Evolutionary conservation across 2,888 invertebrate genomes (phyloP).

Genomic region (Synergus laeviventris): DNA sequence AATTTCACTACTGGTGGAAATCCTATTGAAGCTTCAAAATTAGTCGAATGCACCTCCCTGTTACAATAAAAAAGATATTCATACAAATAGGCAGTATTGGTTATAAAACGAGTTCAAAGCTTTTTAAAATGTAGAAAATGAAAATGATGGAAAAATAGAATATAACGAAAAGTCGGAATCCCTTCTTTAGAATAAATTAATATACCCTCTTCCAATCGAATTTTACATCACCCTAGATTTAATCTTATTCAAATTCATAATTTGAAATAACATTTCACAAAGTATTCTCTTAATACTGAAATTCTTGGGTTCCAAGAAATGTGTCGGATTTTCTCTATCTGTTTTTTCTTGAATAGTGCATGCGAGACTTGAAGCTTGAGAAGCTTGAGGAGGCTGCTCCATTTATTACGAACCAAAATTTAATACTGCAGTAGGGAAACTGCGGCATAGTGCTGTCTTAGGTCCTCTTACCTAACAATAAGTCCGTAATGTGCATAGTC

Average conservation of each 20-base stretch:
- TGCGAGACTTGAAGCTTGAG: background rate
- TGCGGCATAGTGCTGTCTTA: constrained; percentile 10
- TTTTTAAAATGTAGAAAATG: background rate
- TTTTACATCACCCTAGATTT: background rate
- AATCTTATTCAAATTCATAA: background rate
- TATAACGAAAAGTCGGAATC: background rate
- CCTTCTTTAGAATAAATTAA: background rate
- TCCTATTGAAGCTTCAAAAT: constrained; percentile 39
- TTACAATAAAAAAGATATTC: constrained; percentile 36
- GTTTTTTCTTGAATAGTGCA: constrained; percentile 15
- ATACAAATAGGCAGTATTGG: constrained; percentile 34
- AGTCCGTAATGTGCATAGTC: background rate
- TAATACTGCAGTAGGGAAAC: constrained; percentile 11
- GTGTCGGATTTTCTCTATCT: constrained; percentile 26
- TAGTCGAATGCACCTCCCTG: constrained; percentile 30
- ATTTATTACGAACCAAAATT: constrained; percentile 22
- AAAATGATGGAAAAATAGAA: background rate
- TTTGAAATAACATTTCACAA: background rate
- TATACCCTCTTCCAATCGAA: background rate
- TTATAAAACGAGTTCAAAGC: constrained; percentile 12
- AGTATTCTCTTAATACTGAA: background rate
- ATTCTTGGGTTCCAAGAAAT: background rate
- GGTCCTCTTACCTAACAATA: background rate
- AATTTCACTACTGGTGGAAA: constrained; percentile 30
- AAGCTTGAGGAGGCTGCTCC: background rate